Percentiles rank a stretch among this genome's conserved stretches.
These are phyloP conservation scores for Crotalus tigris DNA, from an alignment of 2,113 vertebrate species.

Conservation along the genomic window DNA sequence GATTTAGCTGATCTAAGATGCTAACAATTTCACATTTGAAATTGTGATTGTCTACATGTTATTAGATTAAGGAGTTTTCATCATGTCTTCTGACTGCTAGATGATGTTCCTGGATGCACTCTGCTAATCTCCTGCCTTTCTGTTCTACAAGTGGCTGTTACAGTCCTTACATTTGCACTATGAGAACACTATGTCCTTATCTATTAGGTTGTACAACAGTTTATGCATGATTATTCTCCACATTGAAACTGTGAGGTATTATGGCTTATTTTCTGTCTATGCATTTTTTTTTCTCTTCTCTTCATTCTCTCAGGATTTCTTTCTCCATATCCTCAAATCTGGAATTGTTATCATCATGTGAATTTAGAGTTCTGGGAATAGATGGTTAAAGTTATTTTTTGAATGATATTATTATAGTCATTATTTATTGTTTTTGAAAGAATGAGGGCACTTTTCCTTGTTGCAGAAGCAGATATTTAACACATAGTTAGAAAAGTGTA, in stretches of 20 bases:
- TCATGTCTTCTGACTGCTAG: background rate
- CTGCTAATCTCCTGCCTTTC: background rate
- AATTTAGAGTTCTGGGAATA: background rate
- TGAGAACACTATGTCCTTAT: background rate
- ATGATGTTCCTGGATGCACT: background rate
- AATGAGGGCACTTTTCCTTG: background rate
- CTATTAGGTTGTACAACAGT: background rate
- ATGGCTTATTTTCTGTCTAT: background rate
- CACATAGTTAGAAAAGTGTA: background rate
- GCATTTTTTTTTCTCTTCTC: background rate
- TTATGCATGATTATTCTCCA: background rate
- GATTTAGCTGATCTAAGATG: background rate
- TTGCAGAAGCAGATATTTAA: background rate
- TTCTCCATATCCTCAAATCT: background rate
- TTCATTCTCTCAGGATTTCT: background rate
- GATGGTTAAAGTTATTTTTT: background rate
- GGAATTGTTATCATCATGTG: background rate
- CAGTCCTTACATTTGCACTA: background rate
- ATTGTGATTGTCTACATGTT: background rate
- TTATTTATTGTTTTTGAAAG: background rate
- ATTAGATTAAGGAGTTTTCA: background rate
- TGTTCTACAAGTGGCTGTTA: background rate
- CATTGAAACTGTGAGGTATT: background rate
- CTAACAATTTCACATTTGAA: background rate
- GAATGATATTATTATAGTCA: background rate